Evolutionary conservation across 2,888 invertebrate genomes (phyloP), one percentile per base, ranked within the genome.

Genomic region (Drosophila tripunctata): DNA sequence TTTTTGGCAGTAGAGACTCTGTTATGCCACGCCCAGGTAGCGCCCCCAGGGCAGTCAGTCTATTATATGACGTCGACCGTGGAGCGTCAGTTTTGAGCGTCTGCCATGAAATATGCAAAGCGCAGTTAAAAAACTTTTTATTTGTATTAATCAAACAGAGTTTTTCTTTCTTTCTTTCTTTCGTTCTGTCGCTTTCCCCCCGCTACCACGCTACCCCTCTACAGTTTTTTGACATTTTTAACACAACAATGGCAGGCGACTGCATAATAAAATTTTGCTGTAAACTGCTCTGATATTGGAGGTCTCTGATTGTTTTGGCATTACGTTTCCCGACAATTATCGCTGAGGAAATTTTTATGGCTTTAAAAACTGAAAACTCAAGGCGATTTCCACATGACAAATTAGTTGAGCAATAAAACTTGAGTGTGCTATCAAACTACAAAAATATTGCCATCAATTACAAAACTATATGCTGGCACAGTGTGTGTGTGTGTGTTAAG

Each of bases 331-430:
- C 22, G 50, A 61, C 61, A 73, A 69, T 73, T 66, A 73, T 73
- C 62, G 58, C 51, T 44, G 48, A 47, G 27, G 12, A 12, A 21
- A 30, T 30, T 30, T 17, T 40, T 51, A 30, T 4, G 27, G 30
- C 12, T 17, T 21, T 30, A n/a, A 40, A 35, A 40, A 22, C n/a
- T 22, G 52, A 22, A 30, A 50, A 52, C 60, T 44, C 33, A 54
- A 71, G 67, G 67, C 36, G 35, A 45, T 38, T 14, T 12, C 15
- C 43, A 40, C 48, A 87, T 88, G 88, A 89, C 88, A 89, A 89
- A 89, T 89, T 89, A 88, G 89, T 88, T 79, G 67, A 76, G 87
- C 77, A 88, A 88, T 89, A 89, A 89, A 89, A 83, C 83, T 88
- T 78, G 77, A 78, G 76, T 63, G 64, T 80, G 78, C 75, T 74